Base-by-base conservation (phyloP, 2,797 vertebrate species). In the Carcharodon carcharias region DNA sequence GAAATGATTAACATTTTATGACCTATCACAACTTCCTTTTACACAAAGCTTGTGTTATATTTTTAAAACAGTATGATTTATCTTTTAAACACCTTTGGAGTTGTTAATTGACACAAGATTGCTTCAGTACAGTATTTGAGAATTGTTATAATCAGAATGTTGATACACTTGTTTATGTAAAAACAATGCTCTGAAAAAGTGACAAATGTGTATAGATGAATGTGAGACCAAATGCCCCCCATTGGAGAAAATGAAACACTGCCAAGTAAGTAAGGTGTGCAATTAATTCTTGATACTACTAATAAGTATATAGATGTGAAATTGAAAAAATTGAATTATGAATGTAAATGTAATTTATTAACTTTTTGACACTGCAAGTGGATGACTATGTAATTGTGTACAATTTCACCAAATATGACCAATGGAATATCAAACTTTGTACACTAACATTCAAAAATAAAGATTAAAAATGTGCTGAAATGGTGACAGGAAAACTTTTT, bases 301-400 rank as follows among this genome's bases (percentile, higher is more conserved):
- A 67, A 50, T 50, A 73, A 56, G 77, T 73, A 54, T 63, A 58
- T 31, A 73, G 40, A 56, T 31, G 18, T 56, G n/a, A 26, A 93
- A 54, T 73, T 95, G 50, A 58, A 77, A 95, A 95, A 77, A 56
- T 40, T 91, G 16, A 35, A 73, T 95, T 95, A 93, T 77, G 45
- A 95, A 95, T 95, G 67, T 45, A 95, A 71, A 54, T 95, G 94
- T 95, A 95, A 95, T 95, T 69, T 95, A 50, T 95, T 73, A 95
- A 77, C 45, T 56, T 71, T 95, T 56, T 95, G 67, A 95, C 50
- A 56, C 67, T 73, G 50, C 69, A 35, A 56, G 12, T 54, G 69
- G 56, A 73, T 77, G 31, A 56, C 50, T n/a, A 73, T 58, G 50
- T 77, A 65, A 93, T 67, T 67, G 61, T 93, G n/a, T 40, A 65